Base-by-base conservation (phyloP, 2,888 invertebrate species). In the Eristalinus sepulchralis region DNA sequence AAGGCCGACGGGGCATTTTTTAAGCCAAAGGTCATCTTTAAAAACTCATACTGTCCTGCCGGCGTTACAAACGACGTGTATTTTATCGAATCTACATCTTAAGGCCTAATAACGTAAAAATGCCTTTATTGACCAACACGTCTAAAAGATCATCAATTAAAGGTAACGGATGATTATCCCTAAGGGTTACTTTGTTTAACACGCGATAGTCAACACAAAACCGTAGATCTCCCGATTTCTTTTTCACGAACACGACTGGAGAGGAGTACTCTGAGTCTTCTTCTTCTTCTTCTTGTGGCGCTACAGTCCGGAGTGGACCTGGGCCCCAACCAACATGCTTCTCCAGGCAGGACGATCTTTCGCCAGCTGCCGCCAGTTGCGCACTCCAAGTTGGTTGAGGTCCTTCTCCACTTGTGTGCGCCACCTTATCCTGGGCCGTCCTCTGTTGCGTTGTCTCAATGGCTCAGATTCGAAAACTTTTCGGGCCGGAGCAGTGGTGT, bases 41-140 rank as follows among this genome's bases (percentile, higher is more conserved):
- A 39, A 82, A 75, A 87, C 20, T 86, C 86, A 39, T 31, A 83
- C 34, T 82, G 83, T n/a, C 71, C 84, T 75, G 86, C 27, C 22
- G 81, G 68, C 11, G 80, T 83, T 4, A 83, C 70, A 31, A 82
- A 87, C 2, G 78, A 78, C 0, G 67, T 76, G 20, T 55, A 22
- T 55, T 55, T 55, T 6, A 22, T 22, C 8, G 55, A 55, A 22
- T 20, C 55, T 6, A 20, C 10, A 55, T 55, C 20, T 55, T 55
- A 2, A 55, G 11, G 20, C 77, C 67, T n/a, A 68, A 17, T 27
- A 62, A n/a, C 8, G 83, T 63, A 73, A 83, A 80, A 39, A 57
- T 39, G 0, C 9, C 68, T 67, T 86, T 83, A 20, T 72, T 57
- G 2, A 53, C 22, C 22, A 86, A 60, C 17, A 73, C 39, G n/a